Conservation (phyloP, 2,797 vertebrate species). For the Hypotaenidia okinawae region DNA sequence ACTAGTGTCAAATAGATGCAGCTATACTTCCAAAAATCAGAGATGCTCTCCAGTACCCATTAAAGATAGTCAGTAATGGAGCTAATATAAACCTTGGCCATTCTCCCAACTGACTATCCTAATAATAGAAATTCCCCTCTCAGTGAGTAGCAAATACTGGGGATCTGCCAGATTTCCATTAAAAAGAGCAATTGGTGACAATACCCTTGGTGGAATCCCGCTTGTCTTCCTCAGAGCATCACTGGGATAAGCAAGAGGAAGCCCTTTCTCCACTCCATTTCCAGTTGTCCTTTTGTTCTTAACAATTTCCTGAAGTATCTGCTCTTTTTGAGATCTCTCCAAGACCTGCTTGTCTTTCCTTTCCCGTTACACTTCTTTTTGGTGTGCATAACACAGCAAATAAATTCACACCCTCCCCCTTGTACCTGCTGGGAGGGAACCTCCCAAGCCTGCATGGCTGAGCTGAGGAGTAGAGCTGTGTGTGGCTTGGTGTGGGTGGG, state of each 20-base stretch:
- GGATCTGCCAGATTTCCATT: constrained; percentile 31
- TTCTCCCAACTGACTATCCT: not conserved
- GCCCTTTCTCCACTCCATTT: not conserved
- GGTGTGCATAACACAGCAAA: not conserved
- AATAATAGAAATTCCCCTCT: constrained; percentile 9
- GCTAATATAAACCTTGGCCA: constrained; percentile 26
- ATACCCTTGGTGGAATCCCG: not conserved
- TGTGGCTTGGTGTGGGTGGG: not conserved
- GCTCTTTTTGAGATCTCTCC: not conserved
- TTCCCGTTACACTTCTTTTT: not conserved
- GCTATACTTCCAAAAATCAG: not conserved
- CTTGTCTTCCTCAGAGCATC: not conserved
- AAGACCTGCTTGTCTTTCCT: not conserved
- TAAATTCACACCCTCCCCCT: not conserved
- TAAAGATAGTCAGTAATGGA: not conserved
- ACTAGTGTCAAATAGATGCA: not conserved
- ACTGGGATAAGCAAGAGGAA: not conserved
- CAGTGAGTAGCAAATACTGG: not conserved
- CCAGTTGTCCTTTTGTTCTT: not conserved
- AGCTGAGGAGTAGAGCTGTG: not conserved
- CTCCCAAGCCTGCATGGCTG: fast-evolving
- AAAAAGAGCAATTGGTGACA: not conserved
- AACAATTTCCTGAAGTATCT: not conserved
- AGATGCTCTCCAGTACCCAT: not conserved
- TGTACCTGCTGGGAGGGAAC: not conserved